Conservation (phyloP, 2,113 vertebrate species). For the Telmatochromis sp. region DNA sequence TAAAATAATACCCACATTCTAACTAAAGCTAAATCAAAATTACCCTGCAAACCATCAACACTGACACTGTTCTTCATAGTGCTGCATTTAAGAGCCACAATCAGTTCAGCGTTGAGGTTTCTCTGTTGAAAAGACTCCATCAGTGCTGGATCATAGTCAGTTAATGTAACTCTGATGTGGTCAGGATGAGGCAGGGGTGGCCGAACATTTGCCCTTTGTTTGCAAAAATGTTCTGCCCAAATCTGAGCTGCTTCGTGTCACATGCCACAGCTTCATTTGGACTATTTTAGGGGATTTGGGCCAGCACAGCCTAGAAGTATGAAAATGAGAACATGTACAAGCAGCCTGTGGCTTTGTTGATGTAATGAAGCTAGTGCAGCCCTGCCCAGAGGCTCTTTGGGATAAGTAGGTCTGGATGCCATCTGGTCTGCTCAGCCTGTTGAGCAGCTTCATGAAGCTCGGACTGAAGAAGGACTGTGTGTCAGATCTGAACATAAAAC, state of each 20-base stretch:
- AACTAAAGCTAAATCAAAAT: background rate
- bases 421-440: background rate
- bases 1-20: background rate
- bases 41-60: background rate
- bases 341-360: background rate
- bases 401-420: background rate
- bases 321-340: background rate
- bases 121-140: background rate
- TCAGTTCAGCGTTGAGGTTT: background rate
- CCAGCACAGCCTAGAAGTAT: background rate
- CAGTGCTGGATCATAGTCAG: fast-evolving
- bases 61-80: background rate
- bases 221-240: background rate
- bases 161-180: background rate
- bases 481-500: background rate
- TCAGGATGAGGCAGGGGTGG: background rate
- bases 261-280: background rate
- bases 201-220: background rate
- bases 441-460: background rate
- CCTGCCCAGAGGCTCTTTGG: background rate
- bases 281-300: background rate
- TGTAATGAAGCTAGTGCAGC: background rate
- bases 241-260: background rate
- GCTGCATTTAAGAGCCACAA: background rate
- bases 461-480: background rate